These are phyloP conservation scores for Holcopasites calliopsidis DNA, from an alignment of 1,140 invertebrate genomes.

Conservation along the genomic window DNA sequence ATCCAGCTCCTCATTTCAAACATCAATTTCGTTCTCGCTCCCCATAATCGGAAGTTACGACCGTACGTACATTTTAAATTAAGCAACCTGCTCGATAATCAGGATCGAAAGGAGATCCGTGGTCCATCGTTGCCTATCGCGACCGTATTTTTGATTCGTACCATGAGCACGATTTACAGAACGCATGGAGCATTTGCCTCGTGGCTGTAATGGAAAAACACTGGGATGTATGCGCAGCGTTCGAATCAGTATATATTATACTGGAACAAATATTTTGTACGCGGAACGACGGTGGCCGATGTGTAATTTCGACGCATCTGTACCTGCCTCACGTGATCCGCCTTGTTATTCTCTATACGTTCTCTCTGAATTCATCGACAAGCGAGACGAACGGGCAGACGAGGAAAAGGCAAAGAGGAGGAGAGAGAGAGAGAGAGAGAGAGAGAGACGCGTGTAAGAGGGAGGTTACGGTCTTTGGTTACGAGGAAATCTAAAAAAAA, in stretches of 20 bases:
- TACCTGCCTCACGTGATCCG: conserved; percentile 58
- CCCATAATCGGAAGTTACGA: too few species aligned
- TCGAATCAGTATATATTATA: conserved; percentile 59
- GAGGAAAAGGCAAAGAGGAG: conserved; percentile 36
- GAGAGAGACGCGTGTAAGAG: too few species aligned
- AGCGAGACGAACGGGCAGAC: conserved; percentile 30
- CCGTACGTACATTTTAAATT: too few species aligned
- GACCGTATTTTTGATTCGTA: conserved; percentile 27
- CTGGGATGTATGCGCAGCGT: conserved; percentile 14
- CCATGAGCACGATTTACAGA: conserved; percentile 21
- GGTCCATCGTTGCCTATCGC: background rate
- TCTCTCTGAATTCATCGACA: conserved; percentile 53
- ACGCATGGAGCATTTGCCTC: conserved; percentile 13
- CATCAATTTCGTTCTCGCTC: too few species aligned
- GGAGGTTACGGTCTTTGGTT: conserved; percentile 31
- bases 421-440: background rate
- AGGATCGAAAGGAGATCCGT: background rate
- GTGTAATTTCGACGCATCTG: conserved; percentile 57
- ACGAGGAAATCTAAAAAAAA: conserved; percentile 38
- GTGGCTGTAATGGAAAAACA: conserved; percentile 50
- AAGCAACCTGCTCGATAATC: too few species aligned
- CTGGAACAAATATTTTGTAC: conserved; percentile 58
- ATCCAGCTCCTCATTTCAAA: too few species aligned
- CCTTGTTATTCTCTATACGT: conserved; percentile 62
- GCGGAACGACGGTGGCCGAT: conserved; percentile 45